Evolutionary conservation across 2,113 vertebrate genomes (phyloP).

Genomic region (Aramus guarauna): DNA sequence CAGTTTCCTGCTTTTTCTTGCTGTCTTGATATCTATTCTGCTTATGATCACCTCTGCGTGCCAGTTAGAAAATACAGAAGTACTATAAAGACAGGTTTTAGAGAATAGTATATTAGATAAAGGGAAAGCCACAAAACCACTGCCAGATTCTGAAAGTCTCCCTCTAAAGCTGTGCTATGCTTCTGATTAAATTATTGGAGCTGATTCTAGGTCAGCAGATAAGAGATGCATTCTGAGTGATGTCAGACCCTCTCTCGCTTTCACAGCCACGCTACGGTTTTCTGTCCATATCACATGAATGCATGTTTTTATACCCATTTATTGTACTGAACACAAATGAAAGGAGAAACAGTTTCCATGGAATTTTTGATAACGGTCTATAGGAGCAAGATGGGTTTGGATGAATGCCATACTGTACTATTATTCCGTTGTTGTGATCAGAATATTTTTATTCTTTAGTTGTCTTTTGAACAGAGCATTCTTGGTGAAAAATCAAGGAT

Average conservation of each 20-base stretch:
- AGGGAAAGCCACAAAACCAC: neutral
- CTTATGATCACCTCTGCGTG: neutral
- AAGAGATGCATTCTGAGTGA: neutral
- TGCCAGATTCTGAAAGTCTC: neutral
- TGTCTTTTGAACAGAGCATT: neutral
- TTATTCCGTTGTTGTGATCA: neutral
- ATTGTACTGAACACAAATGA: neutral
- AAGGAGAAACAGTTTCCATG: neutral
- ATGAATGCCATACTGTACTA: neutral
- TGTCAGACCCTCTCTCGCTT: neutral
- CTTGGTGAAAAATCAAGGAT: neutral
- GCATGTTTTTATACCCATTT: neutral
- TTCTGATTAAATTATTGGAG: neutral
- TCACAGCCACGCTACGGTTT: neutral
- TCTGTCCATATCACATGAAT: neutral
- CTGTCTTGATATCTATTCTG: neutral
- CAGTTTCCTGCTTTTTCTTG: neutral
- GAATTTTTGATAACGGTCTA: neutral
- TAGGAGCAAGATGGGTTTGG: neutral
- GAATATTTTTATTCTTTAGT: neutral
- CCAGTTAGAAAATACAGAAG: neutral
- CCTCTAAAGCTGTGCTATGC: neutral
- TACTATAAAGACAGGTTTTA: neutral
- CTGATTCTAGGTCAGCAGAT: neutral
- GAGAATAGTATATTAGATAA: neutral